Evolutionary conservation across 1,140 invertebrate genomes (phyloP), one percentile per base, ranked within the genome.

Genomic region (Melitaea cinxia): DNA sequence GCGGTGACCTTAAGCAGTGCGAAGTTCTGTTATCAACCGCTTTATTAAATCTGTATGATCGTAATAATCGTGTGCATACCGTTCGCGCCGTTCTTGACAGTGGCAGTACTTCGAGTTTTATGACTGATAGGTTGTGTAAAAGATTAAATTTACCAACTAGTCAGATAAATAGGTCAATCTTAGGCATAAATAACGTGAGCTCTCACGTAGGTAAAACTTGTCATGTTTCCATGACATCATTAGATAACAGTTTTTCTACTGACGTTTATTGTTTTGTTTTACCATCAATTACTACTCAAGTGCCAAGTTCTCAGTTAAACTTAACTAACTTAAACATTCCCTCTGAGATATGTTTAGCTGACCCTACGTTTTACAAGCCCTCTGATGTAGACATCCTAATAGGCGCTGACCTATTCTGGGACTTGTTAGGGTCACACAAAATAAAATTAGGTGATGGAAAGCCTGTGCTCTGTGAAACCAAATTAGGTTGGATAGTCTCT

Each of bases 311-410:
- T 14, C 2, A 65, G 30, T 19, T 73, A 26, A 17, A 73, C 47
- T 23, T 68, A 17, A 39, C 17, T 4, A 59, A 37, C 14, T 26
- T 77, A 17, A 71, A 71, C 14, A 78, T 75, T 35, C 75, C 75
- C 10, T 37, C 55, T 21, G 1, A 55, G 12, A 39, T 55, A 4
- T 55, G 33, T 39, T 68, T 85, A 39, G 78, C 85, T 17, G 82
- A 88, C 66, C 78, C 77, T 17, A 23, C 52, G 9, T 87, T 78
- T 53, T 55, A 72, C 47, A 58, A 57, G 12, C 67, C 73, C 7
- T 56, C 70, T 5, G 30, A 26, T 10, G 23, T 75, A 28, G 67
- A 75, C 17, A 61, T 75, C 15, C 26, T 75, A 35, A 56, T 71
- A 39, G 73, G 70, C 1, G 70, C 73, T 42, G 73, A 73, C 28